Evolutionary conservation across 2,888 invertebrate species (phyloP).

Genomic region (Heteropelma amictum): DNA sequence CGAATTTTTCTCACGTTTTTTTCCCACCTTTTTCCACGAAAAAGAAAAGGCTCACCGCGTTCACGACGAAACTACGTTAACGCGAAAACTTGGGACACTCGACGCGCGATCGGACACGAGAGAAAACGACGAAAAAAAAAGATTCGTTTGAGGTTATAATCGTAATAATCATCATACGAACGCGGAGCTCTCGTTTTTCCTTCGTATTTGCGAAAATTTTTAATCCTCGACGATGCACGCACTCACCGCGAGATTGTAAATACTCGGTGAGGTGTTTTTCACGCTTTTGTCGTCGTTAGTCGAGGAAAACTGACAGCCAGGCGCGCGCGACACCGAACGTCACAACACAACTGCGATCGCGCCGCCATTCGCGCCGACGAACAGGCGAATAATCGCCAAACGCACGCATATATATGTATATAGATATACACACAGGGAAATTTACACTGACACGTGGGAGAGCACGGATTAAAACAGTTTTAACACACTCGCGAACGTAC

Average conservation of each 20-base stretch:
- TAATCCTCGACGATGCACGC: no score
- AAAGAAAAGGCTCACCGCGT: neutral
- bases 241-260: no score
- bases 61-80: neutral
- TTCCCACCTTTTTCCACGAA: neutral
- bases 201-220: no score
- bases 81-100: neutral
- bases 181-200: no score
- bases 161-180: neutral
- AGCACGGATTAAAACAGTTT: no score
- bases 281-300: conserved; percentile 31
- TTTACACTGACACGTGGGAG: conserved; percentile 31
- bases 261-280: no score
- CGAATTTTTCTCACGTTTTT: neutral
- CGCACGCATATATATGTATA: conserved; percentile 41
- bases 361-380: conserved; percentile 66
- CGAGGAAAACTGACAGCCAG: conserved; percentile 64
- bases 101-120: no score
- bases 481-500: neutral
- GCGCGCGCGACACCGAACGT: conserved; percentile 63
- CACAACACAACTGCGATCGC: conserved; percentile 65
- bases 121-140: neutral
- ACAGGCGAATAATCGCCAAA: conserved; percentile 44
- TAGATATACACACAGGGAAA: conserved; percentile 17
- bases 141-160: neutral